Conservation (phyloP, 2,113 vertebrate species). For the Paradisaea rubra region DNA sequence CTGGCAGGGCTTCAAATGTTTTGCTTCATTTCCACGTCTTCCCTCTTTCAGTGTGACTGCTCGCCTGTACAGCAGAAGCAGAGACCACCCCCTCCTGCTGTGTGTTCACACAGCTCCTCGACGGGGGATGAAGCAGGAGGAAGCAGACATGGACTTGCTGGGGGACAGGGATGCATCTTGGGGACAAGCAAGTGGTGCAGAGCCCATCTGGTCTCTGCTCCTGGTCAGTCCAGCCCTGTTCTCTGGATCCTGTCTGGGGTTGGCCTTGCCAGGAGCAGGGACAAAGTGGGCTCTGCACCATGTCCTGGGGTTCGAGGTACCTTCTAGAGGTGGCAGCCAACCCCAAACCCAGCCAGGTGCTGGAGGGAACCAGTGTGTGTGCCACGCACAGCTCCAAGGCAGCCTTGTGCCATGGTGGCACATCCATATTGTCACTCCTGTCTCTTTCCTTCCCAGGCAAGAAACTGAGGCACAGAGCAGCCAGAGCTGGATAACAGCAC, state of each 20-base stretch:
- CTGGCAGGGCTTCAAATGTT: neutral
- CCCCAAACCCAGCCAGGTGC: neutral
- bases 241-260: neutral
- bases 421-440: neutral
- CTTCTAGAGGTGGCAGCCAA: neutral
- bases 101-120: neutral
- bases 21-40: neutral
- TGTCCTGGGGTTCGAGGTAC: neutral
- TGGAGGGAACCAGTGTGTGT: neutral
- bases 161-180: fast-evolving
- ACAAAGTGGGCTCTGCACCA: neutral
- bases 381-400: neutral
- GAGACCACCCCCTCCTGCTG: neutral
- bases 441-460: neutral
- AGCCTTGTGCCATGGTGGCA: neutral
- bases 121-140: neutral
- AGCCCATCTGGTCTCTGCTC: fast-evolving
- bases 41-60: neutral
- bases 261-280: neutral
- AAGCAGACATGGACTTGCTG: neutral
- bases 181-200: fast-evolving
- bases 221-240: neutral
- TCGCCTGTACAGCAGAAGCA: neutral
- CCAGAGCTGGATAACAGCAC: neutral
- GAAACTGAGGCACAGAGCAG: neutral